phyloP scores from a whole-genome alignment of 2,113 vertebrate species.

The Genyomyrus donnyi region DNA sequence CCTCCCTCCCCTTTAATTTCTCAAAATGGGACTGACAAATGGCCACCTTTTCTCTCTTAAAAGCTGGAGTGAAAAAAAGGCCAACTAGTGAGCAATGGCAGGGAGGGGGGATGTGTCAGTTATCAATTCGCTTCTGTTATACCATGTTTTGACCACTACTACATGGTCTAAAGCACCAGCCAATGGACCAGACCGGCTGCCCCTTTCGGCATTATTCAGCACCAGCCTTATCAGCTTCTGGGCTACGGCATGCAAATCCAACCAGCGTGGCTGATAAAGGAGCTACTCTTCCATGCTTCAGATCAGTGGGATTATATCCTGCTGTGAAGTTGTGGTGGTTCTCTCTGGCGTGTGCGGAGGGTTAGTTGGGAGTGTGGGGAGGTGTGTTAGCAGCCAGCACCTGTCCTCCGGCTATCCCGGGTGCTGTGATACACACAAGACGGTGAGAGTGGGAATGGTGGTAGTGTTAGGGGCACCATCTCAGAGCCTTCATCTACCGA shows the following conservation, averaged over 20 bases:
- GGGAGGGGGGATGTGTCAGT: background rate
- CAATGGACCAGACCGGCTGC: background rate
- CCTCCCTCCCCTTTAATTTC: background rate
- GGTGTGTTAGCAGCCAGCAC: constrained; percentile 19
- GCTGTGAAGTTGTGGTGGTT: constrained; percentile 57
- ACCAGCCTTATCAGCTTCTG: constrained; percentile 55
- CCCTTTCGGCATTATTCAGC: constrained; percentile 67
- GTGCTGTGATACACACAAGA: background rate
- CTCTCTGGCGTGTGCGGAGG: constrained; percentile 17
- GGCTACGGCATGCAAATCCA: constrained; percentile 79
- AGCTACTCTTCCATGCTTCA: constrained; percentile 75
- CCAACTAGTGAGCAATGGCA: background rate
- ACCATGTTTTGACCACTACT: background rate
- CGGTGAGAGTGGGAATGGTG: too few relatives aligned
- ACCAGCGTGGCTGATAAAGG: constrained; percentile 73
- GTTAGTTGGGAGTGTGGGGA: too few relatives aligned
- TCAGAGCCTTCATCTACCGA: background rate
- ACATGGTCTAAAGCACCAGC: background rate
- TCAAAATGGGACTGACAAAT: background rate
- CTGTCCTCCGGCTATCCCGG: background rate
- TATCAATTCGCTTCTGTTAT: background rate
- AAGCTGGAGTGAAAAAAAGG: background rate
- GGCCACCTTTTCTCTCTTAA: background rate
- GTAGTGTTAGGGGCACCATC: background rate
- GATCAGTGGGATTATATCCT: constrained; percentile 56